phyloP scores from a whole-genome alignment of 2,113 vertebrate genomes.

The Triplophysa rosa region DNA sequence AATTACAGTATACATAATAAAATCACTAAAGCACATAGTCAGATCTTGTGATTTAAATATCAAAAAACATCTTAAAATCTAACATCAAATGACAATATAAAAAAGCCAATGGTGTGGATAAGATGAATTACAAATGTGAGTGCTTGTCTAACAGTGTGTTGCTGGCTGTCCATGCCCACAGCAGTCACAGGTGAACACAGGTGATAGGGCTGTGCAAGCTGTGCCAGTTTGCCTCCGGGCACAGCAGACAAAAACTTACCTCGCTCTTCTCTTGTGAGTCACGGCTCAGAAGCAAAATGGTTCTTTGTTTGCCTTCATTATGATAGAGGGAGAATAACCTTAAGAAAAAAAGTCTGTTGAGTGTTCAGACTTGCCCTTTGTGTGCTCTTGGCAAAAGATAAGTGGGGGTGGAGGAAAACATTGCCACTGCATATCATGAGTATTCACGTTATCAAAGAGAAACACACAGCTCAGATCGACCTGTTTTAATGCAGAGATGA shows the following conservation, averaged over 20 bases:
- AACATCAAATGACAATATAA: no score
- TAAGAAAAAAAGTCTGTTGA: slow-evolving; percentile 35
- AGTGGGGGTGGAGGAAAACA: slow-evolving; percentile 7
- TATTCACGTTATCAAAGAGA: background rate
- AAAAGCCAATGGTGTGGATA: background rate
- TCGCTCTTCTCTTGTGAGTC: slow-evolving; percentile 5
- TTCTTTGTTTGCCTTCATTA: slow-evolving; percentile 42
- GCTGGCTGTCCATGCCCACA: slow-evolving; percentile 11
- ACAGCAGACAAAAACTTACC: slow-evolving; percentile 8
- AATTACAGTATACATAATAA: no score
- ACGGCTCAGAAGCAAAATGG: slow-evolving; percentile 34
- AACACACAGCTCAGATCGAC: background rate
- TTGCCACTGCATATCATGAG: background rate
- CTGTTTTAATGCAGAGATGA: background rate
- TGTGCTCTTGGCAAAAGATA: slow-evolving; percentile 48
- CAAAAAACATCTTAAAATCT: no score
- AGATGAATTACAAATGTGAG: background rate
- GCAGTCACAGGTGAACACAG: slow-evolving; percentile 28
- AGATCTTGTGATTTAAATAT: no score
- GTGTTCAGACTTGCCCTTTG: slow-evolving; percentile 42
- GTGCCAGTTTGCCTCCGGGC: slow-evolving; percentile 2
- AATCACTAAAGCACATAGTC: no score
- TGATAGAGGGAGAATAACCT: slow-evolving; percentile 29
- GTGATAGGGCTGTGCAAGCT: slow-evolving; percentile 5
- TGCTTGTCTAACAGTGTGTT: background rate